Percentiles rank a stretch among this genome's conserved stretches.
Conservation (phyloP, 2,888 invertebrate species). For the Apantesis nais region DNA sequence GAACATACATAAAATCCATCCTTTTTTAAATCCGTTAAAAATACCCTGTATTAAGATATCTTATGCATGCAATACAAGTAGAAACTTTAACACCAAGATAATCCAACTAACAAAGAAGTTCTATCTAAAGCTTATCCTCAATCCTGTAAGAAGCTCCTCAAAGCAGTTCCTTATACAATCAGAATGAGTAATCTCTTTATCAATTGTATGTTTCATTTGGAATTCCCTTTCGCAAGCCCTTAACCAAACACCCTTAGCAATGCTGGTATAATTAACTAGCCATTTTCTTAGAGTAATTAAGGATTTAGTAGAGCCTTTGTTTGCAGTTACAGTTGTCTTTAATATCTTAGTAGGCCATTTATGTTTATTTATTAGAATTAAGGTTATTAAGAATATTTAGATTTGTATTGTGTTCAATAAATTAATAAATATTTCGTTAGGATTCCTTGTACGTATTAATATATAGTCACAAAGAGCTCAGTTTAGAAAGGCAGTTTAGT, state of each 20-base stretch:
- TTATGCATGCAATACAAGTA: background rate
- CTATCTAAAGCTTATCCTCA: slow-evolving; percentile 9
- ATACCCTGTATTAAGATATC: background rate
- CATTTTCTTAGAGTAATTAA: slow-evolving; percentile 27
- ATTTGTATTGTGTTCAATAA: background rate
- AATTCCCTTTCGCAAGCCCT: slow-evolving; percentile 34
- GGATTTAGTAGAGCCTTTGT: slow-evolving; percentile 15
- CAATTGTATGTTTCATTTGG: slow-evolving; percentile 27
- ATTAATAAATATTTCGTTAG: no score
- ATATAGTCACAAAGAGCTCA: no score
- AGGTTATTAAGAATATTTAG: slow-evolving; percentile 1
- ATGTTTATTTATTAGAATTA: background rate
- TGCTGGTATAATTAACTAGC: slow-evolving; percentile 31
- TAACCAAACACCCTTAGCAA: slow-evolving; percentile 18
- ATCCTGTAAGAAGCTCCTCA: slow-evolving; percentile 25
- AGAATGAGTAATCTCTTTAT: slow-evolving; percentile 46
- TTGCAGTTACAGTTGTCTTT: slow-evolving; percentile 13
- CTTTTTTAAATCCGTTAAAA: background rate
- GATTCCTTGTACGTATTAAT: no score
- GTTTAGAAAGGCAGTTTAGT: no score
- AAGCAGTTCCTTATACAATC: slow-evolving; percentile 36
- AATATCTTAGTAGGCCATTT: background rate
- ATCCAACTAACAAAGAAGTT: slow-evolving; percentile 12
- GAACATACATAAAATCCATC: no score
- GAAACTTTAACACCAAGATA: slow-evolving; percentile 3